A percentile compares a stretch with the other conserved stretches of the same genome.
Conservation (phyloP, 2,888 invertebrate genomes). For the Acanthosoma haemorrhoidale region DNA sequence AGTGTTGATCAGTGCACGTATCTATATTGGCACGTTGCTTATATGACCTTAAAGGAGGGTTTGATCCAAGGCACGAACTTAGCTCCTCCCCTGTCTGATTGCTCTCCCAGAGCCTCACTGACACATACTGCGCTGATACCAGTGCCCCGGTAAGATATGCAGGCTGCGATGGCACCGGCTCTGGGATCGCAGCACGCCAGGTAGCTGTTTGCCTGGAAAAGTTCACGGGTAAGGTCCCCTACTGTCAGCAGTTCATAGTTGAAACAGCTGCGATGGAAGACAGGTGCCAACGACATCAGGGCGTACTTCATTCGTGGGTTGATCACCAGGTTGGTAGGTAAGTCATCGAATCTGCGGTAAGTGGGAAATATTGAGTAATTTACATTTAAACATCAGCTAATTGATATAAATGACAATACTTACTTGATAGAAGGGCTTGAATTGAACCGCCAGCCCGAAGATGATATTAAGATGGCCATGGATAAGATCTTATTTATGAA, state of each 20-base stretch:
- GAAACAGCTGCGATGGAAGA: neutral
- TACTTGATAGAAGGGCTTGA: constrained; percentile 10
- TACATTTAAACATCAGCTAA: constrained; percentile 28
- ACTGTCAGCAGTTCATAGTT: neutral
- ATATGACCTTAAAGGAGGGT: constrained; percentile 8
- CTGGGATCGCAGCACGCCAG: neutral
- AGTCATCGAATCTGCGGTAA: neutral
- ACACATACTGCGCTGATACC: neutral
- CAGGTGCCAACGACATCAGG: neutral
- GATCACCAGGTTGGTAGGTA: neutral
- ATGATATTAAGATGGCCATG: neutral
- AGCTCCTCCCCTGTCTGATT: neutral
- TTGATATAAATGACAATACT: neutral
- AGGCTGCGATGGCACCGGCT: neutral
- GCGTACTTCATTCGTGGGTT: neutral
- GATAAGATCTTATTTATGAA: neutral
- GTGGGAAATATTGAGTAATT: neutral
- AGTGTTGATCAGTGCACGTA: no score
- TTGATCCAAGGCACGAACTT: constrained; percentile 8
- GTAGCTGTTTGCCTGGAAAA: neutral
- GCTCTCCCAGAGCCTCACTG: neutral
- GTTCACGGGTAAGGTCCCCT: neutral
- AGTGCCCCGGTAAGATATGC: neutral
- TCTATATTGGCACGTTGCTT: no score
- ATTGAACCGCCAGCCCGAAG: neutral